Base-by-base conservation (phyloP, 2,888 invertebrate species). In the Corythucha ciliata region DNA sequence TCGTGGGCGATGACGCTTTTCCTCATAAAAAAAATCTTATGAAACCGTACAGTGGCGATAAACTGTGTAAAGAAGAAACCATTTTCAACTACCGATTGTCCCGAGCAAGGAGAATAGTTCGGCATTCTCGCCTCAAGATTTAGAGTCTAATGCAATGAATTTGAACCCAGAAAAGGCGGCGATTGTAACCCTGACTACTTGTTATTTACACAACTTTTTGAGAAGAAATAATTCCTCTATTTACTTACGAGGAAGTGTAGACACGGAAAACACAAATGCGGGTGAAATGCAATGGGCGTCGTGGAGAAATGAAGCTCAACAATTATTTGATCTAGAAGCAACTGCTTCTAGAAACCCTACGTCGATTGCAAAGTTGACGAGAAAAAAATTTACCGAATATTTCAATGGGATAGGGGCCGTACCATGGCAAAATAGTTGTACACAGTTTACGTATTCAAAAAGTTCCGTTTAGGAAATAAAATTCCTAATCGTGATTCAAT, bases 1-100 rank as follows among this genome's bases (percentile, higher is more conserved):
- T 36, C 21, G 36, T 36, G n/a, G 44, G 25, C 24, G 44, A 44
- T 25, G 44, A 44, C 27, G 44, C 27, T 7, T 44, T 44, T 32
- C 4, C 25, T 21, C 24, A 26, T 8, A 21, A n/a, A 22, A 21
- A 21, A 44, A 25, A 44, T 32, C 5, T 44, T 7, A 44, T 44
- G 44, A 44, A 44, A 25, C 44, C 44, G 3, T 44, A 27, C 24
- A 26, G 32, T 18, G 39, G 40, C 14, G 29, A 37, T 40, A 21
- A 21, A 21, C 20, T 39, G 8, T 27, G 24, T 20, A 10, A 42
- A 24, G 21, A 29, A 24, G 14, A 44, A 26, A 34, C 14, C 4
- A 44, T 44, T 6, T 44, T 44, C 24, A 44, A 29, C 29, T 29
- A 29, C n/a, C 29, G 29, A 29, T 29, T 29, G n/a, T 10, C 8